Evolutionary conservation across 2,888 invertebrate species (phyloP).

Genomic region (Ceriagrion tenellum): DNA sequence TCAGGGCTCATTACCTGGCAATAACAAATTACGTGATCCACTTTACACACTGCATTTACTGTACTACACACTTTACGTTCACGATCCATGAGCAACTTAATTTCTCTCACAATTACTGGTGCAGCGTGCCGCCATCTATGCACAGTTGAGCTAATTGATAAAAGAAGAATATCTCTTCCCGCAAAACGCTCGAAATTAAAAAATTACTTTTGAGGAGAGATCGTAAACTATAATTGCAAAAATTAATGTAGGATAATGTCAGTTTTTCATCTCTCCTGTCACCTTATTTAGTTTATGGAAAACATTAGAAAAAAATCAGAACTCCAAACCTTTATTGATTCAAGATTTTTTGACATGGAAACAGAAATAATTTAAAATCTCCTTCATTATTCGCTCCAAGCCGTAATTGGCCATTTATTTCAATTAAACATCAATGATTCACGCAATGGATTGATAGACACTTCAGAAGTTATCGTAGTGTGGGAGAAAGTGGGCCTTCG

Average conservation of each 20-base stretch:
- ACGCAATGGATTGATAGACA: not conserved
- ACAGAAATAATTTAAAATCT: not conserved
- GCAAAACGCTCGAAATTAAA: not conserved
- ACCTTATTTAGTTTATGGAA: not conserved
- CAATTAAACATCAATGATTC: not conserved
- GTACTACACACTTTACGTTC: slow-evolving; percentile 37
- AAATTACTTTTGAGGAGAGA: not conserved
- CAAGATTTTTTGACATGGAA: not conserved
- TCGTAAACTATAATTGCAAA: not conserved
- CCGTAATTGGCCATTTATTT: not conserved
- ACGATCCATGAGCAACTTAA: slow-evolving; percentile 59
- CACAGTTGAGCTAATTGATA: slow-evolving; percentile 4
- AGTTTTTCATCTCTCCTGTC: not conserved
- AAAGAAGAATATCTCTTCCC: slow-evolving; percentile 35
- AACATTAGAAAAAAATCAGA: not conserved
- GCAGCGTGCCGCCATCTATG: slow-evolving; percentile 43
- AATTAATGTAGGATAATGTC: not conserved
- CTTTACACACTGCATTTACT: not conserved
- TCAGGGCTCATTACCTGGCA: not conserved
- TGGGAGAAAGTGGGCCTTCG: slow-evolving; percentile 58
- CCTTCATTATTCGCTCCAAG: not conserved
- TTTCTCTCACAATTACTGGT: slow-evolving; percentile 49
- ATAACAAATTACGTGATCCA: not conserved
- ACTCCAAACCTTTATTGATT: not conserved
- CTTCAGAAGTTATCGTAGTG: not conserved